Evolutionary conservation across 2,113 vertebrate genomes (phyloP), one percentile per base, ranked within the genome.

Genomic region (Neolamprologus cancellatus): DNA sequence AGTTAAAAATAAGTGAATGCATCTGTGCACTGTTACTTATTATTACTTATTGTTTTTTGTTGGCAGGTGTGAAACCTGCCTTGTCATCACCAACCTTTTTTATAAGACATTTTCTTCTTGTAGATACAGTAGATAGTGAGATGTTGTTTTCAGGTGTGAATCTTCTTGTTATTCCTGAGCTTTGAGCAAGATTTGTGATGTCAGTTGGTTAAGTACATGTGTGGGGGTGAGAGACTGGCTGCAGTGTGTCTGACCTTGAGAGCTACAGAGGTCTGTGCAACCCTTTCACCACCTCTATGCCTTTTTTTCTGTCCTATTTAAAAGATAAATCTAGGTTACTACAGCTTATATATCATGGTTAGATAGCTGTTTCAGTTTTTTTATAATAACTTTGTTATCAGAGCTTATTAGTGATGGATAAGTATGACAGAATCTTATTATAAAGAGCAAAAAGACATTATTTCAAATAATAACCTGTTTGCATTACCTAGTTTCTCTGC

Each of bases 171-270:
- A 44, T 61, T 46, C 57, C 57, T 1, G 4, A 61, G 71, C 82
- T 92, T 85, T 81, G 87, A 91, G 87, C 11, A 5, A 76, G 83
- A 91, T 91, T 76, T 90, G 84, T 64, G 64, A 83, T 92, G 92
- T 93, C 91, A 92, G 91, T 85, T 91, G 91, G 83, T 53, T 69
- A 82, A 88, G 85, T 83, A 80, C 59, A 79, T 55, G 44, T 55
- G 78, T 53, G 39, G 55, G 79, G 34, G 78, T 52, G 61, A 80
- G 54, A 85, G 41, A 84, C 48, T 15, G 23, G 53, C 25, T 8
- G 41, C 30, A 15, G 52, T 88, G 81, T 59, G 88, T 85, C 84
- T 89, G 87, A 88, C 90, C 89, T 66, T 30, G n/a, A 79, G 18
- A 89, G 80, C 76, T 46, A 74, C 61, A 13, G 83, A 84, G 89